Base-by-base conservation (phyloP, 1,140 invertebrate genomes). In the Anastatus disparis region DNA sequence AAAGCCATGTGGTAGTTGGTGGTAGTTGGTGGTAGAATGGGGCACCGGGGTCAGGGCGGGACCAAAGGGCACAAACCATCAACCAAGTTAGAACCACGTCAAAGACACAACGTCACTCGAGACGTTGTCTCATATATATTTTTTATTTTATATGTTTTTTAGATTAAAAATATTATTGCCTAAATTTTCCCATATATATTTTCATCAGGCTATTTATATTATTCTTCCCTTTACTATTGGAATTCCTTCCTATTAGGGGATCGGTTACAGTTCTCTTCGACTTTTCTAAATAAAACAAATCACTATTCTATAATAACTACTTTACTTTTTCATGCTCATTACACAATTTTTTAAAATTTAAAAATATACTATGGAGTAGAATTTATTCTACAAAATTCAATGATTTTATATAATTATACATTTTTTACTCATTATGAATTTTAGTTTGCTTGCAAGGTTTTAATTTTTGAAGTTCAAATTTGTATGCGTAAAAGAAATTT, bases 41-140 rank as follows among this genome's bases (percentile, higher is more conserved):
- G 79, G 77, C 81, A 77, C 80, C 81, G 79, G 77, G 79, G 82
- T 82, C 79, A 75, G 79, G 81, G 84, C 83, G 81, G 80, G 82
- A 84, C 83, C 80, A 82, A 83, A 82, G 79, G 84, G 84, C 83
- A 84, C 82, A 84, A 85, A 85, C 82, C 81, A 82, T 84, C 83
- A 86, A 85, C 84, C 84, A 85, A 86, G 82, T 85, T 86, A 83
- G 82, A 85, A 71, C 62, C 70, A 65, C 70, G 42, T 71, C 44
- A 71, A 35, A 65, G 66, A 53, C 13, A 71, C 70, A n/a, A n/a
- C n/a, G 70, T 59, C 62, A 53, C 26, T 52, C 62, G 70, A 71
- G 70, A 76, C 74, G n/a, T n/a, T n/a, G n/a, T n/a, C 26, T 31
- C 35, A 27, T 38, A 56, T 56, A 35, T 56, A 38, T 38, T 12